phyloP scores from a whole-genome alignment of 2,888 invertebrate species.

The Drosophila villosipedis region DNA sequence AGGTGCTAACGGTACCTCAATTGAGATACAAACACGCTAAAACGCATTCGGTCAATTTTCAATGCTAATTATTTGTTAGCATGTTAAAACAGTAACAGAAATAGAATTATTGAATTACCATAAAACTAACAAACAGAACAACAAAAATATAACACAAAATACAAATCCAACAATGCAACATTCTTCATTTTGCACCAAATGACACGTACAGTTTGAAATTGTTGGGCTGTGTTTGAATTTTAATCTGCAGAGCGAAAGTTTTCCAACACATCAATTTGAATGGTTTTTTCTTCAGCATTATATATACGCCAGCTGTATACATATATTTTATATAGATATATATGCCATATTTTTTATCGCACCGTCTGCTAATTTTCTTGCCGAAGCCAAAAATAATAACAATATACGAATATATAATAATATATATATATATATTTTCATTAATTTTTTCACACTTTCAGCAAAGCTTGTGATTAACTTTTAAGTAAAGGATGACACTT shows the following conservation, averaged over 20 bases:
- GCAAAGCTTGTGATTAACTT: constrained; percentile 44
- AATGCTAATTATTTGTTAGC: constrained; percentile 73
- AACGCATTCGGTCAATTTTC: constrained; percentile 25
- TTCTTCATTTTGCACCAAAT: constrained; percentile 25
- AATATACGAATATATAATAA: constrained; percentile 1
- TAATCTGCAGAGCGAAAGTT: constrained; percentile 34
- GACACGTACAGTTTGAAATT: constrained; percentile 40
- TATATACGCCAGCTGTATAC: constrained; percentile 4
- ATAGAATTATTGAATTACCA: constrained; percentile 64
- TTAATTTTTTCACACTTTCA: constrained; percentile 52
- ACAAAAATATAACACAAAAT: constrained; percentile 7
- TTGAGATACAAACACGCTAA: constrained; percentile 24
- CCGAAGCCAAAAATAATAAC: constrained; percentile 60
- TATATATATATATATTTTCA: constrained; percentile 2
- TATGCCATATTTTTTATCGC: constrained; percentile 35
- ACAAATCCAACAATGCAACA: constrained; percentile 22
- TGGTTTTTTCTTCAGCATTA: constrained; percentile 18
- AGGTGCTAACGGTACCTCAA: constrained; percentile 19
- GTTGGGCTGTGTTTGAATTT: constrained; percentile 36
- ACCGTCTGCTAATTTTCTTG: constrained; percentile 20
- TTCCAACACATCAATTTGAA: constrained; percentile 41
- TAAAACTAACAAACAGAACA: constrained; percentile 31
- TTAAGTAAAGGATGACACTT: neutral
- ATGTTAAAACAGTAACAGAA: constrained; percentile 45
- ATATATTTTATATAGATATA: constrained; percentile 16